These are phyloP conservation scores for Drosophila flavopinicola DNA, from an alignment of 2,888 invertebrate genomes.

Conservation along the genomic window DNA sequence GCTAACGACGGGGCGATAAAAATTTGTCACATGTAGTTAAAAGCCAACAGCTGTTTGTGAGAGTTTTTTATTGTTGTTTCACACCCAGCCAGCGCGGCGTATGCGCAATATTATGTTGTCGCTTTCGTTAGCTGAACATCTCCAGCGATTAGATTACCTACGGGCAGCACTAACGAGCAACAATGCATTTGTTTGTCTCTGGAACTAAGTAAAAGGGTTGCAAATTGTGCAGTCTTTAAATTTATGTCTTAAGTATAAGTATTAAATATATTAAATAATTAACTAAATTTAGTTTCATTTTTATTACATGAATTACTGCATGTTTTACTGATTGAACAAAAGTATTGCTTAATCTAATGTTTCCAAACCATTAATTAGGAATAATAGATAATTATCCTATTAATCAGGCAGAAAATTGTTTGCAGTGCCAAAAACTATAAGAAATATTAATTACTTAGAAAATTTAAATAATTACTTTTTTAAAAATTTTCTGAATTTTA, in stretches of 20 bases:
- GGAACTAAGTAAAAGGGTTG: conserved; percentile 32
- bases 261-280: no score
- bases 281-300: no score
- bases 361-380: no score
- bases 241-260: no score
- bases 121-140: conserved; percentile 14
- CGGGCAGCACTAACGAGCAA: conserved; percentile 15
- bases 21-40: conserved; percentile 75
- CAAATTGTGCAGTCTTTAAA: conserved; percentile 22
- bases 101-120: conserved; percentile 42
- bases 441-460: no score
- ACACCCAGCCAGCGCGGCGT: conserved; percentile 35
- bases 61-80: conserved; percentile 34
- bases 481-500: neutral
- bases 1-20: conserved; percentile 56
- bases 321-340: no score
- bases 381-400: no score
- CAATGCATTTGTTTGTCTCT: conserved; percentile 14
- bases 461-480: no score
- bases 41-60: conserved; percentile 31
- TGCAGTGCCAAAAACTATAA: no score
- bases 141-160: conserved; percentile 27
- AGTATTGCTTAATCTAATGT: no score
- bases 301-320: no score
- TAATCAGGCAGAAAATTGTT: no score